phyloP scores from a whole-genome alignment of 1,140 invertebrate species.

The Brachionus paranguensis region DNA sequence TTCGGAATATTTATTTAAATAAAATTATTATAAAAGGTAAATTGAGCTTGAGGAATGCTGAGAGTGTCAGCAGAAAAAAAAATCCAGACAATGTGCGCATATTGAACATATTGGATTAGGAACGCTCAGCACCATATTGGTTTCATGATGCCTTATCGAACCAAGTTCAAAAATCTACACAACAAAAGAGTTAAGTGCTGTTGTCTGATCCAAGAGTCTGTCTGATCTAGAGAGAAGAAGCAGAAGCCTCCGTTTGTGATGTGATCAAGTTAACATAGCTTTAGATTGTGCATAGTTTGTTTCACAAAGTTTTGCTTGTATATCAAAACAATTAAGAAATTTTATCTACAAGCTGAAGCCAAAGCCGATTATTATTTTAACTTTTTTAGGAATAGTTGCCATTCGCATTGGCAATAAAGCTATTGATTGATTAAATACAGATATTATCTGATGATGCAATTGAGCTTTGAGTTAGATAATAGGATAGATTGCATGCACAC shows the following conservation, averaged over 20 bases:
- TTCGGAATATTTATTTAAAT: too few relatives aligned
- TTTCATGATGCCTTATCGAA: not conserved
- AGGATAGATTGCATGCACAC: not conserved
- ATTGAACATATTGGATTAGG: too few relatives aligned
- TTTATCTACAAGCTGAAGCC: not conserved
- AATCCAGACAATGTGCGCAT: not conserved
- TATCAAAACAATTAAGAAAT: constrained; percentile 12
- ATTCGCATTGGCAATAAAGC: not conserved
- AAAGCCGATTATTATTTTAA: constrained; percentile 27
- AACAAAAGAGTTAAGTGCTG: not conserved
- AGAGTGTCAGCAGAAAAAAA: not conserved
- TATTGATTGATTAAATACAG: constrained; percentile 38
- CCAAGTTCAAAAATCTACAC: not conserved
- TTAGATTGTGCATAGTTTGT: not conserved
- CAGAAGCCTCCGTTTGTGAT: not conserved
- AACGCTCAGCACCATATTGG: not conserved
- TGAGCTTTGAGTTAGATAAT: not conserved
- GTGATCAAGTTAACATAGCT: not conserved
- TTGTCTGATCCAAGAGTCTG: not conserved
- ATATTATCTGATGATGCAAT: constrained; percentile 33
- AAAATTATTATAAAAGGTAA: not conserved
- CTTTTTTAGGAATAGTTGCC: constrained; percentile 10
- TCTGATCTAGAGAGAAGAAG: not conserved
- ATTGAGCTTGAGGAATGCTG: not conserved
- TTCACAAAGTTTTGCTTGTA: not conserved